Percentiles rank a stretch among this genome's conserved stretches.
Evolutionary conservation across 2,113 vertebrate genomes (phyloP).

Genomic region (Hystrix brachyura): DNA sequence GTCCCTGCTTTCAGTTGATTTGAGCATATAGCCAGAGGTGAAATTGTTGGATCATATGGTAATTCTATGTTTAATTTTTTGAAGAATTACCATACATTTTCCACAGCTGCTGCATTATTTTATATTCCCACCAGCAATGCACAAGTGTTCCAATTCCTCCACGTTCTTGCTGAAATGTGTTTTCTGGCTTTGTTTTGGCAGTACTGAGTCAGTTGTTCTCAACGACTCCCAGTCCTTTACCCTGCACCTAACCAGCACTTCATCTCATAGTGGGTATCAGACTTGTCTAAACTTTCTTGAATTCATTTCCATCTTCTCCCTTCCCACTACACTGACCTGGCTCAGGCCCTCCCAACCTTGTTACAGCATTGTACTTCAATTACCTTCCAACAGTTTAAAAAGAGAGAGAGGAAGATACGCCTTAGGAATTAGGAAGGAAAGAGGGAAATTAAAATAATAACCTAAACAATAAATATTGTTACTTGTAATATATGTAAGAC

Average conservation of each 20-base stretch:
- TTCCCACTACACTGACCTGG: background rate
- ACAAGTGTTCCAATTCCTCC: background rate
- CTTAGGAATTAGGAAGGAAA: background rate
- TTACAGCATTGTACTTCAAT: background rate
- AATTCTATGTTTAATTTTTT: background rate
- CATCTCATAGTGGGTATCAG: background rate
- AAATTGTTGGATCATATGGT: background rate
- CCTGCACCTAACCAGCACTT: background rate
- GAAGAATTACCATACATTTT: background rate
- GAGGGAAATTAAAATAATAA: background rate
- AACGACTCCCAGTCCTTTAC: background rate
- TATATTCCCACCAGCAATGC: background rate
- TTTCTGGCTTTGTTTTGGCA: constrained; percentile 5
- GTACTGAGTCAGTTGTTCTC: background rate
- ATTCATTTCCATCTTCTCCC: background rate
- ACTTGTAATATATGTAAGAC: background rate
- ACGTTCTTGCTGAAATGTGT: background rate
- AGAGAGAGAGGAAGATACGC: background rate
- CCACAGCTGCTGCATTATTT: background rate
- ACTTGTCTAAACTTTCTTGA: background rate
- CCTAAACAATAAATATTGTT: background rate
- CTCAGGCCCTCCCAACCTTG: background rate
- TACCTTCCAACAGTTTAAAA: background rate
- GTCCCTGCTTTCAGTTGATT: background rate
- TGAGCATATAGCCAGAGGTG: background rate